These are phyloP conservation scores for Iphiclides podalirius DNA, from an alignment of 2,888 invertebrate genomes.

Conservation along the genomic window DNA sequence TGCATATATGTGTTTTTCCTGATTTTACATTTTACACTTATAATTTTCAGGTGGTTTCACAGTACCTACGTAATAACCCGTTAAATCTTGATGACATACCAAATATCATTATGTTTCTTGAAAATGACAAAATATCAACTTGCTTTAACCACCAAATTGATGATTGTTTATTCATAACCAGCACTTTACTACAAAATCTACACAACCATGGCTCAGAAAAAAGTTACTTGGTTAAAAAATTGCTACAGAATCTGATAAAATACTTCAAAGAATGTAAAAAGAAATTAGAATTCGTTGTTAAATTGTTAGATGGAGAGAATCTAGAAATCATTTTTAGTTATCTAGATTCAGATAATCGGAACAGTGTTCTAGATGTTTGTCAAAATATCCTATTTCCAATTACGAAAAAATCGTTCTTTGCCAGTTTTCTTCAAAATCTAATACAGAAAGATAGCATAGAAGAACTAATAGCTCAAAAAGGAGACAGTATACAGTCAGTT, in stretches of 20 bases:
- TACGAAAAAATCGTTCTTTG: slow-evolving; percentile 56
- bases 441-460: slow-evolving; percentile 62
- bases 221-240: slow-evolving; percentile 35
- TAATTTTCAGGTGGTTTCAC: slow-evolving; percentile 63
- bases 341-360: slow-evolving; percentile 47
- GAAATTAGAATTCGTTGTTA: slow-evolving; percentile 61
- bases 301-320: slow-evolving; percentile 55
- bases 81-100: slow-evolving; percentile 46
- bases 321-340: slow-evolving; percentile 60
- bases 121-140: slow-evolving; percentile 51
- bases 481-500: slow-evolving; percentile 67
- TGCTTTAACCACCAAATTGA: slow-evolving; percentile 51
- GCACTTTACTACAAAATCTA: slow-evolving; percentile 51
- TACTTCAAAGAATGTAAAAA: slow-evolving; percentile 64
- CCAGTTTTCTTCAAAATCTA: slow-evolving; percentile 58
- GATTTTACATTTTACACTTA: too few species aligned
- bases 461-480: slow-evolving; percentile 60
- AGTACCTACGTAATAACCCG: slow-evolving; percentile 51
- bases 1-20: too few species aligned
- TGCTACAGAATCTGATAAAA: slow-evolving; percentile 49
- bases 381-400: slow-evolving; percentile 58
- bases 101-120: slow-evolving; percentile 51
- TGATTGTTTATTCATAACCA: slow-evolving; percentile 50
- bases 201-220: slow-evolving; percentile 35
- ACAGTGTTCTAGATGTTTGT: slow-evolving; percentile 49